Base-by-base conservation (phyloP, 2,888 invertebrate species). In the Elysia crispata region DNA sequence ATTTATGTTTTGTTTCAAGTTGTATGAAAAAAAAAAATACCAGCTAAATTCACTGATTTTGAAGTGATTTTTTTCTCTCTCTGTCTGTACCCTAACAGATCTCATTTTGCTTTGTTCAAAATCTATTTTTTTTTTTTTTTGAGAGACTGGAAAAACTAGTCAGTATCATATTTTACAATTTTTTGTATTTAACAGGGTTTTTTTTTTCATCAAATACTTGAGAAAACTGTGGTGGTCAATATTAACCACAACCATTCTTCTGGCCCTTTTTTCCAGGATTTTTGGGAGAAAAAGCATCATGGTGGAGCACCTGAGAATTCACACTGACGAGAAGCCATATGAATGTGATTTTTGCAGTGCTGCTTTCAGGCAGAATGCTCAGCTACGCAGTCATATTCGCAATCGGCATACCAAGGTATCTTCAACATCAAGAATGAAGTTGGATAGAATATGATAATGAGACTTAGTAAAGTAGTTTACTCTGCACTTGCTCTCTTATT, bases 251-350 rank as follows among this genome's bases (percentile, higher is more conserved):
- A 41, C 41, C 41, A 3, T 41, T 41, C 41, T 6, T 41, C 11
- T 41, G 41, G 11, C 41, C 11, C 15, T 60, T 60, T 60, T 41
- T 69, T n/a, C 11, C 74, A 80, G 80, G 50, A 80, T 80, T 5
- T 80, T 80, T 80, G 80, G 80, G 6, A 23, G 80, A 25, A 80
- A 80, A 30, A 80, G 80, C 76, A 80, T 80, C 66, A 76, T 76
- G 79, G 74, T 76, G 25, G 76, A 76, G 49, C 81, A 81, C 49
- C 49, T 77, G 15, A 78, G 79, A 31, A 81, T 81, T 3, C 81
- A 81, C 49, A 81, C 81, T 0, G 67, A 81, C 30, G 81, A 81
- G 50, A 81, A 81, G 49, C 77, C 81, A 15, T 81, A 81, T 28
- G 60, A 69, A 28, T 81, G 81, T 77, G 81, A 81, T 25, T 77